Evolutionary conservation across 2,888 invertebrate species (phyloP).

Genomic region (Agrilus mali): DNA sequence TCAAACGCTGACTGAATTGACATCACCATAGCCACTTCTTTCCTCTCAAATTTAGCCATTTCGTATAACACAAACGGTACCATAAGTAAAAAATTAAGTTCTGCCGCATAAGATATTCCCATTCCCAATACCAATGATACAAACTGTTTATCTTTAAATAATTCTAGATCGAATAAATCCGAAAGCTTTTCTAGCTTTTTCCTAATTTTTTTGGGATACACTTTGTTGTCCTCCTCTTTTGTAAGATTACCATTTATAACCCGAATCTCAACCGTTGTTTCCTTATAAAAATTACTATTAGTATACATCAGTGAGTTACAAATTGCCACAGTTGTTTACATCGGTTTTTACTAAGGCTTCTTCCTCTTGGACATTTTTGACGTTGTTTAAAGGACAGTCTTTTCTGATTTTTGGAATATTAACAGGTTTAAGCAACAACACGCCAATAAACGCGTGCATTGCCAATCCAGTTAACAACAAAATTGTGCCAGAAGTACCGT

Average conservation of each 20-base stretch:
- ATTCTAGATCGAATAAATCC: slow-evolving; percentile 25
- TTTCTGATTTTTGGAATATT: no score
- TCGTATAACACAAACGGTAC: slow-evolving; percentile 34
- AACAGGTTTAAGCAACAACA: slow-evolving; percentile 35
- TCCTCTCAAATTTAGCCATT: slow-evolving; percentile 25
- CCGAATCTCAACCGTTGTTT: no score
- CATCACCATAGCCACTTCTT: slow-evolving; percentile 28
- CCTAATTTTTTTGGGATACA: no score
- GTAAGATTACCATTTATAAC: no score
- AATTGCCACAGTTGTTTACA: no score
- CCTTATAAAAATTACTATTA: no score
- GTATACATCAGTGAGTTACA: no score
- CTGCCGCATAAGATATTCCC: slow-evolving; percentile 36
- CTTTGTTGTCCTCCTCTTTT: no score
- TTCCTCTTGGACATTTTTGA: slow-evolving; percentile 3
- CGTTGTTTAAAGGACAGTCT: no score
- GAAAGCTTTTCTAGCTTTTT: slow-evolving; percentile 17
- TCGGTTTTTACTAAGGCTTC: background rate
- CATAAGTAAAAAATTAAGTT: slow-evolving; percentile 36
- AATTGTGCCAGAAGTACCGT: slow-evolving; percentile 34
- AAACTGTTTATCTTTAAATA: slow-evolving; percentile 25
- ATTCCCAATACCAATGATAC: slow-evolving; percentile 28
- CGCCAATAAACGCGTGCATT: slow-evolving; percentile 34
- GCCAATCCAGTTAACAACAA: slow-evolving; percentile 37
- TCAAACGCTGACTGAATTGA: slow-evolving; percentile 32